Conservation (phyloP, 2,113 vertebrate genomes). For the Melanotaenia duboulayi region DNA sequence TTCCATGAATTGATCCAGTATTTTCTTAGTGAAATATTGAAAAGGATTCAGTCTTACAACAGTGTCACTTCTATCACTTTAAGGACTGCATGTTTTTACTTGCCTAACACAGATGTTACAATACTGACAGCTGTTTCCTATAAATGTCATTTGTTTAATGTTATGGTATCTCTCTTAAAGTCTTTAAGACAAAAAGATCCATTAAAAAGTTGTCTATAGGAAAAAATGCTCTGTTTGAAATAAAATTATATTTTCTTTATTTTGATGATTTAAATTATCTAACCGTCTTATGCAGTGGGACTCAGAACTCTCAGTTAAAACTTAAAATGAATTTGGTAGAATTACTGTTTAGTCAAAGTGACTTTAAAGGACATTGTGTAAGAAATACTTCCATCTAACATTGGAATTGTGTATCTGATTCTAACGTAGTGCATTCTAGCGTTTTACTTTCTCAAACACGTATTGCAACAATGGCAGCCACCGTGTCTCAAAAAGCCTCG, state of each 20-base stretch:
- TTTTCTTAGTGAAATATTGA: background rate
- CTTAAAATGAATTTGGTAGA: too few relatives aligned
- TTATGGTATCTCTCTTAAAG: background rate
- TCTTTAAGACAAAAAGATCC: too few relatives aligned
- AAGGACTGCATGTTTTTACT: background rate
- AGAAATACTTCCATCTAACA: too few relatives aligned
- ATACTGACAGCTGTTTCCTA: background rate
- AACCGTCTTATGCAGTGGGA: background rate
- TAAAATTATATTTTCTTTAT: background rate
- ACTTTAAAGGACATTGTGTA: too few relatives aligned
- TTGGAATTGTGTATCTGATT: too few relatives aligned
- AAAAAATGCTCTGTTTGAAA: background rate
- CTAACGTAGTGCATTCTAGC: too few relatives aligned
- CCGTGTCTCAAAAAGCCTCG: too few relatives aligned
- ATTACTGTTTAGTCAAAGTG: too few relatives aligned
- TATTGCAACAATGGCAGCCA: too few relatives aligned
- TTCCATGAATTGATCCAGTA: background rate
- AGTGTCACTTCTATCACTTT: background rate
- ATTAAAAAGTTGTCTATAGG: background rate
- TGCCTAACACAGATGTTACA: background rate
- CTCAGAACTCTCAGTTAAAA: background rate
- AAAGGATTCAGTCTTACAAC: background rate
- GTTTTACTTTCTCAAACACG: too few relatives aligned
- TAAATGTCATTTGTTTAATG: background rate
- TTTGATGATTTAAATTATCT: background rate